Evolutionary conservation across 1,140 invertebrate species (phyloP), one percentile per base, ranked within the genome.

Genomic region (Sitobion miscanthi): DNA sequence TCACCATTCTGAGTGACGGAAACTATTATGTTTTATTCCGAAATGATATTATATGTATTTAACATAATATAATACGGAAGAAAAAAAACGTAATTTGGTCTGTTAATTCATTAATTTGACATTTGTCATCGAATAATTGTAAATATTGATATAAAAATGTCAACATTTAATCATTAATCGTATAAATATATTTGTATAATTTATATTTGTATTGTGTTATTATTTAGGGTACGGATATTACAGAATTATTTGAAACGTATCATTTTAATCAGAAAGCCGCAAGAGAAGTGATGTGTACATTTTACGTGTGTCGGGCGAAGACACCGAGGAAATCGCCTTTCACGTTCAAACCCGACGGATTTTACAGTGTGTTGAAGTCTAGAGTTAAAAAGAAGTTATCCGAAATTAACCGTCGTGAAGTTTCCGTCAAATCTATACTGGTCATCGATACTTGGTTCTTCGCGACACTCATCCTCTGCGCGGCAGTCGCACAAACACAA

Each of bases 231-330:
- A 97, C 96, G 0, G 97, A 98, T 94, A 97, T 98, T 47, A 98
- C 97, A 1, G 97, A 98, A 95, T 96, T 96, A 7, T 98, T 97
- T 94, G 97, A 97, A 95, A 94, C 94, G 14, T 97, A 96, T 95
- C 97, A 97, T 94, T 94, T 97, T 17, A 96, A 95, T 52, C 95
- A 23, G 25, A 90, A 77, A 94, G 35, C 49, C 30, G 82, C 90
- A 1, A 93, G 95, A 2, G 62, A 93, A 0, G 94, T 95, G 30
- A 96, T 97, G 0, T 95, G 95, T 83, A 95, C 95, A 42, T 97
- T 96, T 94, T 96, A 96, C 94, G 95, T 97, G 0, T 95, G 96
- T 69, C 94, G 96, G 3, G 96, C 97, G 0, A 94, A 94, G 21
- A 95, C 95, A 2, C 95, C 96, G 0, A 95, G 97, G 94, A 96